A percentile compares a stretch with the other conserved stretches of the same genome.
Conservation (phyloP, 2,888 invertebrate species). For the Zele albiditarsus region DNA sequence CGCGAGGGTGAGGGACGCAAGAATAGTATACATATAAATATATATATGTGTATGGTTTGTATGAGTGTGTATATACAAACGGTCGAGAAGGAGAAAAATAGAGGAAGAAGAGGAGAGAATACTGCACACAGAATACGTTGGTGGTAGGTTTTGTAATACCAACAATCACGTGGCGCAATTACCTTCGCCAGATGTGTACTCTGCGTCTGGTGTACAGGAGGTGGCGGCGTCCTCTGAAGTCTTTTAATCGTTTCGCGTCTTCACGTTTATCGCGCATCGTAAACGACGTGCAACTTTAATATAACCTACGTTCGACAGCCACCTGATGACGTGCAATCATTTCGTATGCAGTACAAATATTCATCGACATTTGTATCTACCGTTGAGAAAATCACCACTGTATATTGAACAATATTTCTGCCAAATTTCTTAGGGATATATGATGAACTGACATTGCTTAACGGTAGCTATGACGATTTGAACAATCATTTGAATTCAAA, state of each 20-base stretch:
- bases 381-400: neutral
- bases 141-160: conserved; percentile 54
- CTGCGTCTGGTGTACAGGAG: conserved; percentile 32
- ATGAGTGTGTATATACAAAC: conserved; percentile 26
- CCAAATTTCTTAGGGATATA: no score
- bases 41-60: conserved; percentile 19
- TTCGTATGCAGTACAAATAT: neutral
- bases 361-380: neutral
- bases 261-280: conserved; percentile 59
- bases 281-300: conserved; percentile 39
- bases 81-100: conserved; percentile 37
- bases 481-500: neutral
- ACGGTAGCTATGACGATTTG: no score
- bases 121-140: conserved; percentile 45
- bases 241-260: conserved; percentile 65
- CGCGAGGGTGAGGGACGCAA: conserved; percentile 44
- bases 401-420: no score
- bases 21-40: neutral
- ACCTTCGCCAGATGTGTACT: conserved; percentile 66
- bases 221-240: conserved; percentile 64
- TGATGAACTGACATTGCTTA: no score
- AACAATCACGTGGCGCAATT: conserved; percentile 71
- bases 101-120: conserved; percentile 49
- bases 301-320: conserved; percentile 11
- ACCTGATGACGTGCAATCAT: conserved; percentile 1